Base-by-base conservation (phyloP, 30 jellyfish, hydroid and myxozoan species). In the Turritopsis rubra region DNA sequence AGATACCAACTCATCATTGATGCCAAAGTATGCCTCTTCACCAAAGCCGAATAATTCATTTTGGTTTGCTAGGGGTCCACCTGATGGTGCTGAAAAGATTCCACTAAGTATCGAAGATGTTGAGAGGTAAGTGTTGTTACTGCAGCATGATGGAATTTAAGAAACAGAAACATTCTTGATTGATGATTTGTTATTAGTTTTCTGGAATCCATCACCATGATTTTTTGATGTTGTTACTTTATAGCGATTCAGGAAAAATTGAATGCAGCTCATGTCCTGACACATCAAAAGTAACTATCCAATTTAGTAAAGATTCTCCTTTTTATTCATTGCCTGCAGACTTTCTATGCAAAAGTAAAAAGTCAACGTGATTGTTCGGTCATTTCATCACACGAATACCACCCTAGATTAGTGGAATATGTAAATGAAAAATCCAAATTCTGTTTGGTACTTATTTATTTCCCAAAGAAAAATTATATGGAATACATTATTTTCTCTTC, bases 21-120 rank as follows among this genome's bases (percentile, higher is more conserved):
- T 86, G 1, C 75, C 96, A 3, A 93, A 93, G 81, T 88, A 88
- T 84, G 95, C 98, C 3, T 92, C 98, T 28, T 93, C 98, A 21
- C 98, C 98, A 66, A 93, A 93, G 52, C 94, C 94, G n/a, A 86
- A 86, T 54, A 86, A 86, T 71, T 86, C 94, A 65, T 93, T 93
- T 78, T 84, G 89, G 95, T 93, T 93, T 83, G 85, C 98, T 22
- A 88, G 98, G 65, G 98, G 98, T 52, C 98, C 98, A 16, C 98
- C 98, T 1, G 98, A 93, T 85, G 98, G 98, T 17, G 98, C 98
- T 21, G 98, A 93, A 66, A 92, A 88, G 73, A 88, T 93, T 20
- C 95, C 96, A 25, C 83, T 89, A 19, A 88, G 89, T 76, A 90
- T 88, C 13, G 98, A 93, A 53, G 88, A 81, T 65, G 84, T 89